These are phyloP conservation scores for Canis aureus DNA, from an alignment of 2,113 vertebrate genomes.

Conservation along the genomic window DNA sequence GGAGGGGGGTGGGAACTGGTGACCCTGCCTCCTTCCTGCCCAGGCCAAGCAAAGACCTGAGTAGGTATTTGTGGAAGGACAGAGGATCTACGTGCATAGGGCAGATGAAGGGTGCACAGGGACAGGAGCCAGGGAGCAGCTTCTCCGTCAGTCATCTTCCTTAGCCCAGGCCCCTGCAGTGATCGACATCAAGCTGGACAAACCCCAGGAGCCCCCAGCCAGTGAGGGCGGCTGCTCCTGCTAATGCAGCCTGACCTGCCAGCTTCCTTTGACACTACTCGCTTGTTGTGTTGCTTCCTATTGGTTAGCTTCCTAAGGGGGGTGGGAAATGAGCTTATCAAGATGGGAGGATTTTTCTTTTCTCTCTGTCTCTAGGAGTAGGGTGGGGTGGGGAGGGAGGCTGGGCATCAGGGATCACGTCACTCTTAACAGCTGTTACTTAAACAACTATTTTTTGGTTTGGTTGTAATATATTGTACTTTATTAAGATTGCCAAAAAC, in stretches of 20 bases:
- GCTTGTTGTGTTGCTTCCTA: constrained; percentile 94
- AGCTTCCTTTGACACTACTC: constrained; percentile 87
- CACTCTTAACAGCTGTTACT: constrained; percentile 85
- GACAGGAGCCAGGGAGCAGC: neutral
- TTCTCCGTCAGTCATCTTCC: constrained; percentile 71
- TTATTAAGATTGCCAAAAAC: constrained; percentile 94
- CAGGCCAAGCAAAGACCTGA: neutral
- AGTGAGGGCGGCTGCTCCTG: constrained; percentile 94
- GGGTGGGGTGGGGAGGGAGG: constrained; percentile 80
- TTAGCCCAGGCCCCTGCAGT: constrained; percentile 89
- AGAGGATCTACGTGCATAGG: neutral
- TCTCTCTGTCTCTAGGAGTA: constrained; percentile 83
- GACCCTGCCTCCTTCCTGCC: neutral
- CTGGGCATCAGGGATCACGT: constrained; percentile 80
- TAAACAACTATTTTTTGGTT: constrained; percentile 89
- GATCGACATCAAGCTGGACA: constrained; percentile 97
- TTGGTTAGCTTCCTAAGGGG: constrained; percentile 91
- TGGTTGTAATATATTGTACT: constrained; percentile 92
- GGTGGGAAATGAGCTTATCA: constrained; percentile 87
- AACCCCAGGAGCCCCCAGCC: constrained; percentile 92
- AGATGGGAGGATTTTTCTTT: constrained; percentile 88
- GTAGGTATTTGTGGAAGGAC: neutral
- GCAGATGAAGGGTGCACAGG: neutral
- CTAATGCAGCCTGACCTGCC: constrained; percentile 88
- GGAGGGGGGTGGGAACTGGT: neutral